Base-by-base conservation (phyloP, 2,797 vertebrate species). In the Oreochromis grahami region DNA sequence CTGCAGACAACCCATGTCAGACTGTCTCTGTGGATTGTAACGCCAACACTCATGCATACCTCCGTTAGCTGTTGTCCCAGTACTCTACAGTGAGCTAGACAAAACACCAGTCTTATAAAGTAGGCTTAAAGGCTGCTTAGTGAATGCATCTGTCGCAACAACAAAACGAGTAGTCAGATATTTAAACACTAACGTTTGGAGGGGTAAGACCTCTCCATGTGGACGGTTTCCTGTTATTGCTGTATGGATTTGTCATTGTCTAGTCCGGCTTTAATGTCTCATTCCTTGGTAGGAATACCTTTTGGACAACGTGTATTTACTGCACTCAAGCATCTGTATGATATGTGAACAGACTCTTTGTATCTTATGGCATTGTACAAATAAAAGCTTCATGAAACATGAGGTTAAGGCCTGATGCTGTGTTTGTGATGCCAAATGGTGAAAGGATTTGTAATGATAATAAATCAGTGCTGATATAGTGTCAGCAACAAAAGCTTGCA, bases 281-380 rank as follows among this genome's bases (percentile, higher is more conserved):
- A 56, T 84, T 81, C 43, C 51, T 21, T 19, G 55, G 77, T 81
- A 82, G 83, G 76, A 78, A 36, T 15, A n/a, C 45, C 70, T 79
- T 77, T 82, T 26, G 36, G 74, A 80, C 51, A 24, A 87, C 14
- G 79, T 88, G 91, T 89, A 87, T 88, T 90, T 88, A 90, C 88
- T 82, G 74, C 89, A 92, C 80, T 60, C 29, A 84, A 86, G 82
- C 88, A 84, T 91, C 83, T 91, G 87, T 93, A 86, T 63, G 81
- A 90, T 52, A 90, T 87, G 92, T 93, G 90, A 90, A 88, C 87
- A 58, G 78, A 94, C 92, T 90, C 92, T 96, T 96, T 96, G 94
- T 94, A 94, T 95, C 93, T 95, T 87, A 90, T 93, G 91, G 93
- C 95, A 88, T 93, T 95, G 94, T 95, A 93, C 84, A 94, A 96